phyloP scores from a whole-genome alignment of 2,888 invertebrate species.

The Phengaris arion region DNA sequence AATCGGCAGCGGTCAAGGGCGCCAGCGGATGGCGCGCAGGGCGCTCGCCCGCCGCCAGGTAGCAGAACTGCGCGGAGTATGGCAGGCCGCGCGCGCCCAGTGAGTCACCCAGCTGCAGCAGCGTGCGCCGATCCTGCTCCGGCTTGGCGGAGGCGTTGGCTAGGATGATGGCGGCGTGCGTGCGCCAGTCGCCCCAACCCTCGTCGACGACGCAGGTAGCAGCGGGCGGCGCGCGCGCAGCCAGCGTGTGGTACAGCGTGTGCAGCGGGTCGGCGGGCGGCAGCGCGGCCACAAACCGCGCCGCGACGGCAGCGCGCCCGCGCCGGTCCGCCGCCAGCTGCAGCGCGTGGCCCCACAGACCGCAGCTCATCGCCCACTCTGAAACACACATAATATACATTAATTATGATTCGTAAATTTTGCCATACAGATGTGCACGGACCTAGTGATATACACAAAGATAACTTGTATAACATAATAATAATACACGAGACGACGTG shows the following conservation, averaged over 20 bases:
- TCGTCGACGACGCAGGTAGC: slow-evolving; percentile 81
- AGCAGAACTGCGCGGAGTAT: slow-evolving; percentile 97
- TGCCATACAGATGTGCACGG: background rate
- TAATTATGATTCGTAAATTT: background rate
- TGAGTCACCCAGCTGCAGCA: slow-evolving; percentile 87
- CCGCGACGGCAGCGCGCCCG: slow-evolving; percentile 90
- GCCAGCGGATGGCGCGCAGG: slow-evolving; percentile 69
- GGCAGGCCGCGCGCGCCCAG: slow-evolving; percentile 87
- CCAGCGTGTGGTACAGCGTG: slow-evolving; percentile 95
- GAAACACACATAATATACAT: slow-evolving; percentile 36
- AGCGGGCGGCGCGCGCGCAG: slow-evolving; percentile 85
- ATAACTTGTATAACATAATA: too few relatives aligned
- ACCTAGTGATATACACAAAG: too few relatives aligned
- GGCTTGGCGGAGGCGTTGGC: slow-evolving; percentile 89
- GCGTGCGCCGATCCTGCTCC: slow-evolving; percentile 87
- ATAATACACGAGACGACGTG: too few relatives aligned
- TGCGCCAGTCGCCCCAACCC: slow-evolving; percentile 96
- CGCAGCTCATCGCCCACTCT: slow-evolving; percentile 94
- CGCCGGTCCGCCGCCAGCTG: slow-evolving; percentile 91
- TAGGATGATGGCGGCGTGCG: slow-evolving; percentile 96
- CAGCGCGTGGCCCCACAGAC: slow-evolving; percentile 96
- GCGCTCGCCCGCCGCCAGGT: slow-evolving; percentile 89
- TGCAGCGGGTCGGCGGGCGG: slow-evolving; percentile 92
- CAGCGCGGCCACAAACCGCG: slow-evolving; percentile 92
- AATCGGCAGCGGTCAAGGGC: slow-evolving; percentile 44